phyloP scores from a whole-genome alignment of 2,888 invertebrate species.

The Lasius platythorax region DNA sequence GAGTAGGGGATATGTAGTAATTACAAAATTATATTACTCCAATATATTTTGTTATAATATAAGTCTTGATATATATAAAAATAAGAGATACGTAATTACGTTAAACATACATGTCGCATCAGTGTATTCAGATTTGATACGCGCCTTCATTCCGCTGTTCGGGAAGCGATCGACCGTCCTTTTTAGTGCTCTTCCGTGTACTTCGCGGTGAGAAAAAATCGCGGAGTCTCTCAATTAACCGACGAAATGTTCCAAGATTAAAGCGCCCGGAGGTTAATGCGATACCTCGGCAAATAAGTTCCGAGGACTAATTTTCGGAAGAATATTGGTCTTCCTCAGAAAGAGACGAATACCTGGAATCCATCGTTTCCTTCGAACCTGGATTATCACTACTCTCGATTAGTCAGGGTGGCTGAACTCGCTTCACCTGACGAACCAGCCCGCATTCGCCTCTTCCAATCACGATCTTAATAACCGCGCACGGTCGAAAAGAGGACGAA shows the following conservation, averaged over 20 bases:
- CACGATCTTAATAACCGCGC: conserved; percentile 81
- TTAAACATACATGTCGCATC: conserved; percentile 40
- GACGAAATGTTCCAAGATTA: conserved; percentile 57
- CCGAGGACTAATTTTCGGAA: conserved; percentile 62
- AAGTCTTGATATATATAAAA: background rate
- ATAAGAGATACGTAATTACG: conserved; percentile 48
- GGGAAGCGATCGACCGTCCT: conserved; percentile 33
- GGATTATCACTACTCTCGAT: conserved; percentile 75
- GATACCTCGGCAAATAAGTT: conserved; percentile 59
- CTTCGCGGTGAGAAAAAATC: conserved; percentile 45
- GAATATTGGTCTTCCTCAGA: conserved; percentile 62
- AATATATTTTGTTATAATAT: conserved; percentile 23
- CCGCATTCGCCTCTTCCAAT: conserved; percentile 77
- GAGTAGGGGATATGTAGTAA: background rate
- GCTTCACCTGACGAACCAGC: conserved; percentile 63
- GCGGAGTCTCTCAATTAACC: conserved; percentile 56
- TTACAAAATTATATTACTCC: background rate
- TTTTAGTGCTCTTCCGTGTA: conserved; percentile 46
- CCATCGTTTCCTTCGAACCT: conserved; percentile 67
- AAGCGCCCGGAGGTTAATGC: conserved; percentile 49
- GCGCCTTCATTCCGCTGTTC: conserved; percentile 22
- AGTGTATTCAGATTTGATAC: conserved; percentile 43
- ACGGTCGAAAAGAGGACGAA: conserved; percentile 67
- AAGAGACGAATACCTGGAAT: conserved; percentile 70
- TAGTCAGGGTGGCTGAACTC: conserved; percentile 72